A percentile compares a stretch with the other conserved stretches of the same genome.
phyloP scores from a whole-genome alignment of 1,140 invertebrate species.

The Euglossa dilemma region DNA sequence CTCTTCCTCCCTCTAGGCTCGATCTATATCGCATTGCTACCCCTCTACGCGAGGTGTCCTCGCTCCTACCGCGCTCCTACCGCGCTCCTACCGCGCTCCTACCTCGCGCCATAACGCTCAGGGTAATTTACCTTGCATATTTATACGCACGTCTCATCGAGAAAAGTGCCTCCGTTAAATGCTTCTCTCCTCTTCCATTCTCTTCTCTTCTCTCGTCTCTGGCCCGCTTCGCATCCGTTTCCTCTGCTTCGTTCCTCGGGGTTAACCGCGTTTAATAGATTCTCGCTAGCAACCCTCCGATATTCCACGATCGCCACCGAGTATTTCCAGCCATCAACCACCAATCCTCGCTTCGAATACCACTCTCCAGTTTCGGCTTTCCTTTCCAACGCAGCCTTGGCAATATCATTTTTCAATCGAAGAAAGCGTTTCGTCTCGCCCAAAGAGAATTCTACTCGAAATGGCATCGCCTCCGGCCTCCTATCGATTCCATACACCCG shows the following conservation, averaged over 20 bases:
- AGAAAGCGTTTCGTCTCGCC: neutral
- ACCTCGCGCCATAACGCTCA: conserved; percentile 42
- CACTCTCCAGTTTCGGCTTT: neutral
- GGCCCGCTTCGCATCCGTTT: no score
- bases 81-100: conserved; percentile 39
- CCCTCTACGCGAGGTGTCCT: conserved; percentile 56
- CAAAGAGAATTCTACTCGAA: neutral
- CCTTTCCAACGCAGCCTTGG: neutral
- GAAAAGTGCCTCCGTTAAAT: conserved; percentile 60
- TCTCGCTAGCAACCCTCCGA: conserved; percentile 11
- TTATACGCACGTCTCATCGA: conserved; percentile 62
- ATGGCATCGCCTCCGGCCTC: neutral
- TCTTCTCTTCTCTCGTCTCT: no score
- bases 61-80: conserved; percentile 33
- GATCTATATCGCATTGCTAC: conserved; percentile 69
- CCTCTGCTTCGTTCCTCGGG: neutral
- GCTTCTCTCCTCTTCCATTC: conserved; percentile 8
- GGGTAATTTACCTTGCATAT: conserved; percentile 68
- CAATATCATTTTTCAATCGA: neutral
- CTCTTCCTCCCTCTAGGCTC: conserved; percentile 26
- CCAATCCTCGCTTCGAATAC: neutral
- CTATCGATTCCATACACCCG: neutral
- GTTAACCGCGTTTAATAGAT: conserved; percentile 58
- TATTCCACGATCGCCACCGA: neutral
- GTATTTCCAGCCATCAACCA: conserved; percentile 16